Conservation (phyloP, 2,888 invertebrate genomes). For the Timandra comae region DNA sequence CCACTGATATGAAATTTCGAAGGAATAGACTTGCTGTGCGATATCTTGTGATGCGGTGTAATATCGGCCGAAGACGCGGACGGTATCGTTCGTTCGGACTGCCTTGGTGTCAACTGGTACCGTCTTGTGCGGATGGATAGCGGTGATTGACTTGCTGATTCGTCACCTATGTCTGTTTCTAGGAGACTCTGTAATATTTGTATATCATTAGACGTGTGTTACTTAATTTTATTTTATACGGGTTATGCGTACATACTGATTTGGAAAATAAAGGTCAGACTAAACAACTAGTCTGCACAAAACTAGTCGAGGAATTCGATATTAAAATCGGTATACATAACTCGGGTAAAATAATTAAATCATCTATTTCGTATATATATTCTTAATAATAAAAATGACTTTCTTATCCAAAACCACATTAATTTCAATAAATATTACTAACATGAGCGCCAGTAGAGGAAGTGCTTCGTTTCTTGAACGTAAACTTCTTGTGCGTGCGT, state of each 20-base stretch:
- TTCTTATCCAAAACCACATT: too few relatives aligned
- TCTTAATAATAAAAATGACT: too few relatives aligned
- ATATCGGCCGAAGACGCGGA: conserved; percentile 80
- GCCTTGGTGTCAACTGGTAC: conserved; percentile 87
- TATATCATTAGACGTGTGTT: too few relatives aligned
- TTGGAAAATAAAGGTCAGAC: too few relatives aligned
- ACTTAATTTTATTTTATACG: too few relatives aligned
- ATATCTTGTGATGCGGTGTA: conserved; percentile 80
- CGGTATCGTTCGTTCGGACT: conserved; percentile 85
- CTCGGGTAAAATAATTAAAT: too few relatives aligned
- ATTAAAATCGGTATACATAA: too few relatives aligned
- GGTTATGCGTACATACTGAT: background rate
- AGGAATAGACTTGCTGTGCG: conserved; percentile 71
- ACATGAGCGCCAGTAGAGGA: conserved; percentile 88
- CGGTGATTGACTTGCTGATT: conserved; percentile 87
- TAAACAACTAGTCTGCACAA: too few relatives aligned
- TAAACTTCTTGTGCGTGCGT: conserved; percentile 84
- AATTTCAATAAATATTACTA: conserved; percentile 25
- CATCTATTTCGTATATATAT: too few relatives aligned
- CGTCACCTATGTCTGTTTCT: conserved; percentile 87
- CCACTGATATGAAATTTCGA: conserved; percentile 81
- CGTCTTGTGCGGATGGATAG: conserved; percentile 85
- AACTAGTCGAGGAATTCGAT: too few relatives aligned
- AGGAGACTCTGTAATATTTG: conserved; percentile 81
- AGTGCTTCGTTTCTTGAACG: conserved; percentile 92